These are phyloP conservation scores for Eledona agricola DNA, from an alignment of 2,888 invertebrate species.

Conservation along the genomic window DNA sequence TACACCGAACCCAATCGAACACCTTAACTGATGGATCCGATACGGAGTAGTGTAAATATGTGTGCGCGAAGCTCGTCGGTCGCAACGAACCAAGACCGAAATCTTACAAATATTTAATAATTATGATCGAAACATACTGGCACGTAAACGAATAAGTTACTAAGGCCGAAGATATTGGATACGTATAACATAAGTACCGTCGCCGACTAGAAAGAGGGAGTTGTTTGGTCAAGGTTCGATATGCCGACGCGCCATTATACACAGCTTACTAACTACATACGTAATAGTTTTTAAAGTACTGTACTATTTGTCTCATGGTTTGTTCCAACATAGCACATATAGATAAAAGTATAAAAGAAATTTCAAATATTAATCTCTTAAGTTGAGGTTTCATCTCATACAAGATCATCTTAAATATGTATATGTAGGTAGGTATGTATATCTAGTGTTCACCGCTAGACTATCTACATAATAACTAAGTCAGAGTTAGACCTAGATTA, in stretches of 20 bases:
- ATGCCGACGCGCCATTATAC: conserved; percentile 57
- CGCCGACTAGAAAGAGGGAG: conserved; percentile 42
- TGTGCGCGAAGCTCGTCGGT: conserved; percentile 60
- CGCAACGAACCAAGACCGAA: conserved; percentile 39
- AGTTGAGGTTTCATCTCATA: conserved; percentile 45
- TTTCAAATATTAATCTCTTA: conserved; percentile 47
- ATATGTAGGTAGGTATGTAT: conserved; percentile 42
- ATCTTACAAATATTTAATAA: conserved; percentile 12
- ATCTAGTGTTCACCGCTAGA: conserved; percentile 50
- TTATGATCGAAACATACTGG: conserved; percentile 1
- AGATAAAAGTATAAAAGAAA: conserved; percentile 59
- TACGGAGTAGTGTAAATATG: conserved; percentile 63
- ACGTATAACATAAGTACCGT: conserved; percentile 43
- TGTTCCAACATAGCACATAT: conserved; percentile 56
- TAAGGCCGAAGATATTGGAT: conserved; percentile 40
- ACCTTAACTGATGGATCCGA: conserved; percentile 56
- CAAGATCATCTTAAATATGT: conserved; percentile 43
- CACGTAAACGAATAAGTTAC: conserved; percentile 35
- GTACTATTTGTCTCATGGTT: conserved; percentile 44
- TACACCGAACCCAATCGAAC: conserved; percentile 15
- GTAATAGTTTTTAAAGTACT: conserved; percentile 55
- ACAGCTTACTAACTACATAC: conserved; percentile 60
- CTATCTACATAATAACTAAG: conserved; percentile 57
- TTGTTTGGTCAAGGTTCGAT: conserved; percentile 42
- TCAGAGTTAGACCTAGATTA: conserved; percentile 61